These are phyloP conservation scores for Drosophila helvetica DNA, from an alignment of 2,888 invertebrate genomes.

Conservation along the genomic window DNA sequence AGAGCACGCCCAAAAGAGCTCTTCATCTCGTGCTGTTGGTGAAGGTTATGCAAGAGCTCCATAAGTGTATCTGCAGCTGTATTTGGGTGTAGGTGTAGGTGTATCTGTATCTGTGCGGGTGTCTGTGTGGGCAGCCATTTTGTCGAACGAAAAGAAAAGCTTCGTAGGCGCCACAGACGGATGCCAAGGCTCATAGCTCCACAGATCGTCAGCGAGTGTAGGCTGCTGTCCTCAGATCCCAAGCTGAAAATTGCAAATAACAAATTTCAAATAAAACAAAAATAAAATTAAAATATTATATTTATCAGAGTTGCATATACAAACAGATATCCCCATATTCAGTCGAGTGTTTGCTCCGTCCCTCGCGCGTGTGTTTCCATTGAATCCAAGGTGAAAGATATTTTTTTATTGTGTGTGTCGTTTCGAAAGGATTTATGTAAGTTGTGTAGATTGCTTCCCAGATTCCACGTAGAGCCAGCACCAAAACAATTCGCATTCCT, in stretches of 20 bases:
- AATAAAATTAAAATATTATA: too few relatives aligned
- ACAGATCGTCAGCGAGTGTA: slow-evolving; percentile 84
- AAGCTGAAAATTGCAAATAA: slow-evolving; percentile 7
- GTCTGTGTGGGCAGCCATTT: slow-evolving; percentile 68
- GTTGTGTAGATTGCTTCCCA: slow-evolving; percentile 44
- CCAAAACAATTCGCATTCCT: slow-evolving; percentile 45
- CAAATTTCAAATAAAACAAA: too few relatives aligned
- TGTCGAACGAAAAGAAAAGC: slow-evolving; percentile 66
- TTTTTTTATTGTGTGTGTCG: slow-evolving; percentile 15
- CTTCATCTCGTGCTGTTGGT: slow-evolving; percentile 59
- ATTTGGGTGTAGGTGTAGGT: too few relatives aligned
- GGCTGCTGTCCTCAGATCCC: slow-evolving; percentile 77
- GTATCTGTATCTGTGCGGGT: slow-evolving; percentile 21
- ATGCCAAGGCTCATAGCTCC: slow-evolving; percentile 83
- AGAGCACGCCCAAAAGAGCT: slow-evolving; percentile 26
- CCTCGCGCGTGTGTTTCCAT: slow-evolving; percentile 18
- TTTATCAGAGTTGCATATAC: not conserved
- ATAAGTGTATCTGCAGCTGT: slow-evolving; percentile 6
- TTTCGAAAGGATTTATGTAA: slow-evolving; percentile 57
- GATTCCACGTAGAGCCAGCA: slow-evolving; percentile 28
- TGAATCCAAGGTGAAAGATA: slow-evolving; percentile 5
- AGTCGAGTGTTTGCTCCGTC: slow-evolving; percentile 29
- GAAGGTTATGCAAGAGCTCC: slow-evolving; percentile 69
- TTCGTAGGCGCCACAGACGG: slow-evolving; percentile 80
- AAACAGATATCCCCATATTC: not conserved